Conservation (phyloP, 2,113 vertebrate species). For the Ursus arctos region DNA sequence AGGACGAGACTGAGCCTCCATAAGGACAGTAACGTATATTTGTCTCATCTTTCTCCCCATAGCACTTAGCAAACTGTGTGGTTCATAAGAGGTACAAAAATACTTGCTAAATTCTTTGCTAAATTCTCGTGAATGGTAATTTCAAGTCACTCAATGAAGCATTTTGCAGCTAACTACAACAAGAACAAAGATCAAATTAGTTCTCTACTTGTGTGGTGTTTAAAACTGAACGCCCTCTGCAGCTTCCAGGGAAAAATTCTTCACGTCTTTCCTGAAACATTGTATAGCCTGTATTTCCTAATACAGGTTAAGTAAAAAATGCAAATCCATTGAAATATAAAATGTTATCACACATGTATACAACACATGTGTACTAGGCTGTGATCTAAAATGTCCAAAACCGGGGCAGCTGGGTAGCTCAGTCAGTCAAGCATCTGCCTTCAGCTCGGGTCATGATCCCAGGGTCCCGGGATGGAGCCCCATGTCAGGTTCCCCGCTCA, state of each 20-base stretch:
- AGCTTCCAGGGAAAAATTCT: not conserved
- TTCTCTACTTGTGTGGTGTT: not conserved
- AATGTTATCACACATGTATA: not conserved
- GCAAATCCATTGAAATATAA: not conserved
- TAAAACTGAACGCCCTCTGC: not conserved
- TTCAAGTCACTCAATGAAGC: not conserved
- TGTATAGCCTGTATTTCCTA: not conserved
- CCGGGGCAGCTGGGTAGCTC: not conserved
- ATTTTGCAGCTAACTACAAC: not conserved
- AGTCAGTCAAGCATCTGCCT: not conserved
- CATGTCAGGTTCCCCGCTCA: not conserved
- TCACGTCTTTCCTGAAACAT: not conserved
- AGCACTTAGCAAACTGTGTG: not conserved
- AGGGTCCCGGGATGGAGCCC: not conserved
- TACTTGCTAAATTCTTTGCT: slow-evolving; percentile 5
- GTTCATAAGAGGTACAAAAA: not conserved
- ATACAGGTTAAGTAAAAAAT: not conserved
- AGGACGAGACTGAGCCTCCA: not conserved
- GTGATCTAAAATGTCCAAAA: not conserved
- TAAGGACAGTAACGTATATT: not conserved
- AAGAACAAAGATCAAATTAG: not conserved
- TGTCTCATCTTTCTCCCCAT: not conserved
- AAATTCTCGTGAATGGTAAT: not conserved
- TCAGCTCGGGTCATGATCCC: not conserved
- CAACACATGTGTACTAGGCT: not conserved